These are phyloP conservation scores for Hycleus cichorii DNA, from an alignment of 1,140 invertebrate species.

Conservation along the genomic window DNA sequence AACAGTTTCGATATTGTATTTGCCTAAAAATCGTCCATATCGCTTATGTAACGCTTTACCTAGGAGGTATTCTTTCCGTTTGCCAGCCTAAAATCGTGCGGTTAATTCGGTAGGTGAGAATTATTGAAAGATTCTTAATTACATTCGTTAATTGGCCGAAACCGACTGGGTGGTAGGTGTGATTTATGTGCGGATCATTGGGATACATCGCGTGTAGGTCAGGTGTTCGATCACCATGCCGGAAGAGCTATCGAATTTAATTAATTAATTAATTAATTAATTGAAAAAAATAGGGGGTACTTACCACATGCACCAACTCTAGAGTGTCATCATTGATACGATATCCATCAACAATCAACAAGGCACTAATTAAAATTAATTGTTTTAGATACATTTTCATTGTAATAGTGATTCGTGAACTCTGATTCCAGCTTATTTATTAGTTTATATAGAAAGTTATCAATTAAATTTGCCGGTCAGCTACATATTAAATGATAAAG, in stretches of 20 bases:
- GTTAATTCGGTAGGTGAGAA: background rate
- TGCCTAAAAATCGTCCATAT: constrained; percentile 52
- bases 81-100: constrained; percentile 26
- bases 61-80: constrained; percentile 48
- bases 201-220: constrained; percentile 6
- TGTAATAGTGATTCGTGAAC: too few relatives aligned
- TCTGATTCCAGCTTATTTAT: too few relatives aligned
- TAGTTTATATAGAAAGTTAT: too few relatives aligned
- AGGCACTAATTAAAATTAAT: too few relatives aligned
- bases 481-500: too few relatives aligned
- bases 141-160: constrained; percentile 16
- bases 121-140: background rate
- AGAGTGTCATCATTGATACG: background rate
- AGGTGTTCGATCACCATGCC: constrained; percentile 20
- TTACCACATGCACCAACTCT: background rate
- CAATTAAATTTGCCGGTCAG: too few relatives aligned
- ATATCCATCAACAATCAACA: too few relatives aligned
- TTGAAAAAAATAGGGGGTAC: background rate
- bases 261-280: background rate
- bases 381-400: too few relatives aligned
- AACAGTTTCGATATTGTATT: constrained; percentile 46
- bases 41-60: constrained; percentile 52
- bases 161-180: constrained; percentile 10
- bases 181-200: constrained; percentile 9
- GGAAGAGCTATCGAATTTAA: constrained; percentile 5